These are phyloP conservation scores for Gerosis bhagava DNA, from an alignment of 2,888 invertebrate species.

Conservation along the genomic window DNA sequence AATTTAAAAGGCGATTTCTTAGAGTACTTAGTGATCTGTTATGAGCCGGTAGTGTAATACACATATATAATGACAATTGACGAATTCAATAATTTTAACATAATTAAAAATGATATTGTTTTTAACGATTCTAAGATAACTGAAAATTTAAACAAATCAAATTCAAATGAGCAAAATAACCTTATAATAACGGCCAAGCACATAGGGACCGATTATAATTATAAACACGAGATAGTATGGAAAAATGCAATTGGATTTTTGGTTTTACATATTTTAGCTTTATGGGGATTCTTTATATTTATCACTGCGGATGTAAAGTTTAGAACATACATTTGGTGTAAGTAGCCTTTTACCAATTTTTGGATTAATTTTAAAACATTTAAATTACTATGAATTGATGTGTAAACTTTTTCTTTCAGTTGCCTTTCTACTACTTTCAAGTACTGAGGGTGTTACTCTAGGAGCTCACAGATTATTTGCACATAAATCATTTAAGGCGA, in stretches of 20 bases:
- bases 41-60: too few relatives aligned
- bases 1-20: too few relatives aligned
- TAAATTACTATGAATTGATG: too few relatives aligned
- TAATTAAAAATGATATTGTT: neutral
- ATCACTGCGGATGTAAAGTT: conserved; percentile 43
- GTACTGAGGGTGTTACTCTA: conserved; percentile 86
- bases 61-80: conserved; percentile 4
- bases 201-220: conserved; percentile 56
- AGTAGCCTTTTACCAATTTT: conserved; percentile 38
- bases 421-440: conserved; percentile 40
- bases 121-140: too few relatives aligned
- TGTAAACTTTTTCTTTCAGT: conserved; percentile 44
- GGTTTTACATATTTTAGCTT: conserved; percentile 73
- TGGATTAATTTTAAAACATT: too few relatives aligned
- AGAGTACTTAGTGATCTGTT: too few relatives aligned
- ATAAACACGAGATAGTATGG: conserved; percentile 83
- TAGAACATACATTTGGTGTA: too few relatives aligned
- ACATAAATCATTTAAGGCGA: conserved; percentile 90
- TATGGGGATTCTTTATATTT: conserved; percentile 64
- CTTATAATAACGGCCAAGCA: conserved; percentile 32
- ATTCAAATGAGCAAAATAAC: neutral
- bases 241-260: conserved; percentile 83
- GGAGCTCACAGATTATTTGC: conserved; percentile 92
- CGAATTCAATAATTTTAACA: neutral
- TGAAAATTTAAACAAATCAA: too few relatives aligned